Evolutionary conservation across 2,888 invertebrate genomes (phyloP), one percentile per base, ranked within the genome.

Genomic region (Petrolisthes manimaculis): DNA sequence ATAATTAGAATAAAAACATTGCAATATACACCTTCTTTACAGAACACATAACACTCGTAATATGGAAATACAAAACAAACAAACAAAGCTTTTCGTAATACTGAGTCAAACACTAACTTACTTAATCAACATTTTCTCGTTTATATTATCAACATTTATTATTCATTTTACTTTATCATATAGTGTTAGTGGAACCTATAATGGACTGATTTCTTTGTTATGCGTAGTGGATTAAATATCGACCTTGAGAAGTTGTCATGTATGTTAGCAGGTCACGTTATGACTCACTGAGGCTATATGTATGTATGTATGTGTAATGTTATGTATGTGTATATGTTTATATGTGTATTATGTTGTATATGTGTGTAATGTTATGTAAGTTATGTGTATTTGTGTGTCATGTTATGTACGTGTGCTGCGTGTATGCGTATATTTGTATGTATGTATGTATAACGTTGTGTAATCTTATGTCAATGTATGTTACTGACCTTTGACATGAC

Each of bases 221-320:
- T 80, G 61, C 80, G 80, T 80, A 24, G 80, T 37, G 71, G 71
- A 37, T 67, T 37, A 24, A 21, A 6, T 82, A 82, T 24, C 67
- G 81, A 82, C 81, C 81, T 82, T 82, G 81, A 82, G 67, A 51
- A 18, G 6, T 37, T 82, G 61, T 82, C 51, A 79, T 79, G 61
- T 67, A 37, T 37, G 37, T 37, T 37, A 37, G 37, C 37, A 37
- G 37, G 37, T 37, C 37, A 37, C 37, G 37, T 37, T 37, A 37
- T 37, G 37, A 37, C 37, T 37, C 37, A 37, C 37, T n/a, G 37
- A 37, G 37, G 37, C 37, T 37, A 37, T 37, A 0, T 37, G 37
- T 37, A 37, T 37, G 2, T 37, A 37, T 37, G 37, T 37, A 37
- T 37, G 37, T 37, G 37, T 37, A 37, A 37, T 37, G 37, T 37